Conservation (phyloP, 1,140 invertebrate species). For the Zelostemma sp. region DNA sequence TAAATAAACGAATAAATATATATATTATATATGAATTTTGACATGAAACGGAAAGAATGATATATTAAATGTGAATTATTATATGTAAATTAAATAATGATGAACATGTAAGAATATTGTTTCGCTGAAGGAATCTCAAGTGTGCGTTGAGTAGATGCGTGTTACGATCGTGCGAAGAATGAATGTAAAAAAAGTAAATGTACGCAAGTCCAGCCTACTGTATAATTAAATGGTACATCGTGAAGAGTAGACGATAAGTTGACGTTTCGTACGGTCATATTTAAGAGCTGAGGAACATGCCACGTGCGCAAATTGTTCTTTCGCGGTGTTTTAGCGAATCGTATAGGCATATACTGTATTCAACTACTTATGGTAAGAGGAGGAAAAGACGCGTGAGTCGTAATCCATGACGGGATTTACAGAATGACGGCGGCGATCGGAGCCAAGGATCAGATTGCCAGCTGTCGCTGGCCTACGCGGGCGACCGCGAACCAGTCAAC, state of each 20-base stretch:
- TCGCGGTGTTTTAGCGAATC: constrained; percentile 38
- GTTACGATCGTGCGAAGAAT: background rate
- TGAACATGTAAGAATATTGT: constrained; percentile 14
- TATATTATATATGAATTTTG: constrained; percentile 18
- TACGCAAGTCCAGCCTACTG: constrained; percentile 13
- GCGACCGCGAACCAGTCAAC: constrained; percentile 11
- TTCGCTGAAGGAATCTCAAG: constrained; percentile 54
- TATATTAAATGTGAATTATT: constrained; percentile 34
- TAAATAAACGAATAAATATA: constrained; percentile 17
- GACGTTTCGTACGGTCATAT: constrained; percentile 10
- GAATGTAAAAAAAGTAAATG: background rate
- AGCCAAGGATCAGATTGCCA: constrained; percentile 15
- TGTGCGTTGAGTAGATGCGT: constrained; percentile 40
- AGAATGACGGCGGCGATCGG: constrained; percentile 18
- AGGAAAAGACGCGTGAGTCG: constrained; percentile 36
- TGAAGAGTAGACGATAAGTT: constrained; percentile 9
- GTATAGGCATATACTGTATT: constrained; percentile 38
- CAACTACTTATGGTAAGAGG: constrained; percentile 49
- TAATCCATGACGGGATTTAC: constrained; percentile 20
- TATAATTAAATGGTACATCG: constrained; percentile 12
- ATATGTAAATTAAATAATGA: constrained; percentile 29
- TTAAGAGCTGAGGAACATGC: constrained; percentile 9
- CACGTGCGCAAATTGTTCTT: constrained; percentile 40
- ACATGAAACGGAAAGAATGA: constrained; percentile 16
- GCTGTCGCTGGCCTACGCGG: constrained; percentile 43